Evolutionary conservation across 2,797 vertebrate genomes (phyloP), one percentile per base, ranked within the genome.

Genomic region (Acanthornis magna): DNA sequence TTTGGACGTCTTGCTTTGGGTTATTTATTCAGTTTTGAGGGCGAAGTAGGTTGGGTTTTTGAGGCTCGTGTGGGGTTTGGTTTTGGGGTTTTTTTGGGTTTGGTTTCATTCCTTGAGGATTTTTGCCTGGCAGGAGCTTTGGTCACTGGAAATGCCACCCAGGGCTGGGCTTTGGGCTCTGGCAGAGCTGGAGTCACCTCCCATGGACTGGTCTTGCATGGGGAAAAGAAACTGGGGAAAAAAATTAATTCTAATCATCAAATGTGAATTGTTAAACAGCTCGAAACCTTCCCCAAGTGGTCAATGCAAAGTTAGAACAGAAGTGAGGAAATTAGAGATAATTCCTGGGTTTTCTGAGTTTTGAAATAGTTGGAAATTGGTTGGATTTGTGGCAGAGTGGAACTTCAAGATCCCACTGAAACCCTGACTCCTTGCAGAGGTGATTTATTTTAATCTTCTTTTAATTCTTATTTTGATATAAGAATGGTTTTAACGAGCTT

Each of bases 41-140:
- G 16, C 72, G 16, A 18, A 19, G 7, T 2, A 1, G 1, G 4
- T 34, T 23, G 30, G 13, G 4, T 0, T 26, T 55, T 63, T n/a
- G 21, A 9, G 26, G 18, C 2, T 17, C 2, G 9, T 53, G 6
- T 30, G 40, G 22, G 18, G 21, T 23, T 58, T 42, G 7, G 5
- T 9, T n/a, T 55, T 23, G 21, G 13, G 9, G 3, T 26, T 50
- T 9, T 9, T 15, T 8, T 2, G 22, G 19, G 16, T 5, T 36
- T 38, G 30, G 38, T 32, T 61, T n/a, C 38, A 23, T 54, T 36
- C 2, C 25, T 23, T 4, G 17, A n/a, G 76, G 79, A 12, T 79
- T 88, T 85, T 43, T 70, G n/a, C 23, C 30, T 72, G 30, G 40
- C 2, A 5, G 92, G 29, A 75, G 21, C 16, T 67, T 54, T 2